Percentiles rank a stretch among this genome's conserved stretches.
These are phyloP conservation scores for Cyprinodon tularosa DNA, from an alignment of 2,113 vertebrate genomes.

Conservation along the genomic window DNA sequence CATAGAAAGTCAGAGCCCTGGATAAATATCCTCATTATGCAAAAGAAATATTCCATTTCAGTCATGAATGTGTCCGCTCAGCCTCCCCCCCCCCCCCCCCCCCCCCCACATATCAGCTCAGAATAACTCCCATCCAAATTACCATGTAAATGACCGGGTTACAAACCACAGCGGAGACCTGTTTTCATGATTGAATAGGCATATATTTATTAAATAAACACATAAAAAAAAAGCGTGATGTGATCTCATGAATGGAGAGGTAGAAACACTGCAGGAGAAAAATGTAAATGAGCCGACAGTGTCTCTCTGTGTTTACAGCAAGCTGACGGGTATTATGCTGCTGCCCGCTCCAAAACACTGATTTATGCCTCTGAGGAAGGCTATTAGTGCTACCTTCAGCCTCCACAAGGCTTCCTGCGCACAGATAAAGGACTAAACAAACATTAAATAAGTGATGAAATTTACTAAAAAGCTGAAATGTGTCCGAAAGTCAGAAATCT, in stretches of 20 bases:
- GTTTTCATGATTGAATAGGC: slow-evolving; percentile 40
- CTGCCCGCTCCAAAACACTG: slow-evolving; percentile 17
- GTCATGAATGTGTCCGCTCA: slow-evolving; percentile 18
- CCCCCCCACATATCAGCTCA: slow-evolving; percentile 11
- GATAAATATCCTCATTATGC: slow-evolving; percentile 1
- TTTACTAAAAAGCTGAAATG: background rate
- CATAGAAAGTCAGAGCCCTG: background rate
- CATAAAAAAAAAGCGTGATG: slow-evolving; percentile 14
- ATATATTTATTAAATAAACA: slow-evolving; percentile 37
- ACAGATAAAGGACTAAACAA: background rate
- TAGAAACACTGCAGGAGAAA: background rate
- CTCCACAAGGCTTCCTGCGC: background rate
- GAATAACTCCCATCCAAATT: slow-evolving; percentile 33
- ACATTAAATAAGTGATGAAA: background rate
- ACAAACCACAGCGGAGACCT: slow-evolving; percentile 12
- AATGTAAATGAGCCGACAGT: slow-evolving; percentile 8
- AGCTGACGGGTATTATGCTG: slow-evolving; percentile 22
- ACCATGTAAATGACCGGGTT: slow-evolving; percentile 47
- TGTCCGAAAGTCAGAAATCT: background rate
- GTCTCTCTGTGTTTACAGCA: slow-evolving; percentile 5
- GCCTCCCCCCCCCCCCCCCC: slow-evolving; percentile 10
- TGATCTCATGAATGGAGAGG: slow-evolving; percentile 10
- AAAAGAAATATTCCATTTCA: slow-evolving; percentile 12
- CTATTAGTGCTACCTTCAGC: slow-evolving; percentile 1
- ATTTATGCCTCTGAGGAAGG: slow-evolving; percentile 29